These are phyloP conservation scores for Euthynnus affinis DNA, from an alignment of 2,797 vertebrate genomes.

Conservation along the genomic window DNA sequence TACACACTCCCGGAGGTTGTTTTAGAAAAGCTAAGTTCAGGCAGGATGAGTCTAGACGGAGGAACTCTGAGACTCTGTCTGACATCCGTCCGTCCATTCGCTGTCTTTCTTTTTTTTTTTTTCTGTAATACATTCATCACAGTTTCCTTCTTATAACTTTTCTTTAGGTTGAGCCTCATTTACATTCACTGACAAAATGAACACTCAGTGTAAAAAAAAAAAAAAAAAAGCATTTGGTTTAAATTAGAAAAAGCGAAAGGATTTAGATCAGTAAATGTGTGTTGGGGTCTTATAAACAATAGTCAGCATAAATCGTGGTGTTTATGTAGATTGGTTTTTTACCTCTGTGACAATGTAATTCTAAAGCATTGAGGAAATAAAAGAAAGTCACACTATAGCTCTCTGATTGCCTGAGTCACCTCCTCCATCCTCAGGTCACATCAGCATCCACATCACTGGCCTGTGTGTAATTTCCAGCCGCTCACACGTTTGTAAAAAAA, in stretches of 20 bases:
- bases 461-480: conserved; percentile 35
- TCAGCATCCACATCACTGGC: conserved; percentile 9
- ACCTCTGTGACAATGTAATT: background rate
- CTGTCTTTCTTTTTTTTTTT: no score
- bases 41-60: no score
- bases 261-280: background rate
- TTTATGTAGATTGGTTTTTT: conserved; percentile 25
- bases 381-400: conserved; percentile 11
- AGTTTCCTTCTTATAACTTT: no score
- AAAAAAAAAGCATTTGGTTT: background rate
- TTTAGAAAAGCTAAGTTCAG: no score
- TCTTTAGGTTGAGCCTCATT: background rate
- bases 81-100: no score
- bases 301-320: conserved; percentile 15
- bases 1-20: no score
- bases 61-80: no score
- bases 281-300: conserved; percentile 1
- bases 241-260: background rate
- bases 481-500: conserved; percentile 38
- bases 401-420: conserved; percentile 46
- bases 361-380: background rate
- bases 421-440: conserved; percentile 49
- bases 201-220: background rate
- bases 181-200: conserved; percentile 5
- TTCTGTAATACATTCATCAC: no score